Evolutionary conservation across 1,140 invertebrate species (phyloP), one percentile per base, ranked within the genome.

Genomic region (Macrosteles quadrilineatus): DNA sequence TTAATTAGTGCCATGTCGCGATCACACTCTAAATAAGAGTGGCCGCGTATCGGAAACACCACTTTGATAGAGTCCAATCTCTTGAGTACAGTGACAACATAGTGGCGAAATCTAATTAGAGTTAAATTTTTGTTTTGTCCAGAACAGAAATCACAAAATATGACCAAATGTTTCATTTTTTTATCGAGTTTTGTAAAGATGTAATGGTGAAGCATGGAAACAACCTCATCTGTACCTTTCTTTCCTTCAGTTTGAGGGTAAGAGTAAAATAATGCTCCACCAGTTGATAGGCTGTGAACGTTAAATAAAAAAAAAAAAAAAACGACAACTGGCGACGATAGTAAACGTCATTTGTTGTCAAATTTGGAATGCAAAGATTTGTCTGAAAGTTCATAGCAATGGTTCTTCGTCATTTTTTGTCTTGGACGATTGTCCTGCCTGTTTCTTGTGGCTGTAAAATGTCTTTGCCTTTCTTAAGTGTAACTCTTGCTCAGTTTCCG

Each of bases 281-380:
- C 43, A 12, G 31, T 40, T 19, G 71, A 72, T 0, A 72, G 32
- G 21, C 68, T 57, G 50, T 64, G 43, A 2, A 71, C 40, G 31
- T 73, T 73, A 50, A 73, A 73, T 32, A 66, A 12, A 57, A 25
- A 65, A 43, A 70, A 67, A n/a, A 2, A n/a, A n/a, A n/a, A n/a
- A n/a, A n/a, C n/a, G 62, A 55, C 4, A 72, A 53, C 57, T 73
- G 71, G 19, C 71, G 12, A 14, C 32, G 45, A 45, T 70, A 73
- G 40, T 73, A 73, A 12, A 73, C 57, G 30, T 72, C 70, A 66
- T 73, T 73, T 21, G 66, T 72, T 19, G 62, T 32, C 25, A 69
- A 55, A 32, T 72, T 73, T 1, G 62, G 73, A 1, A 59, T 30
- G 31, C 36, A 29, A 21, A 72, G 47, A 27, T 73, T 73, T 62